Evolutionary conservation across 1,140 invertebrate species (phyloP).

Genomic region (Calycopis cecrops): DNA sequence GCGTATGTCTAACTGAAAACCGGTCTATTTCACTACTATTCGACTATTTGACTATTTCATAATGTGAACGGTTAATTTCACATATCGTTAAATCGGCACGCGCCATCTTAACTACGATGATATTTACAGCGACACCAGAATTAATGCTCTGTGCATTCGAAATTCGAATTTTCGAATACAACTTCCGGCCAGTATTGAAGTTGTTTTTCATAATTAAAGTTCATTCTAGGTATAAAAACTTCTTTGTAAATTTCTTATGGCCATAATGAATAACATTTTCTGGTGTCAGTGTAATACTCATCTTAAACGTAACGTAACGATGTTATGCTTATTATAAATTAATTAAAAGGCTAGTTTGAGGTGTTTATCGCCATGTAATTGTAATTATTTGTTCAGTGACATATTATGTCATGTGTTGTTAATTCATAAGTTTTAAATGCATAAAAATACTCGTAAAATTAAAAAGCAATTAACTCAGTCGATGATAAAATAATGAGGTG

Average conservation of each 20-base stretch:
- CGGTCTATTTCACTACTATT: conserved; percentile 69
- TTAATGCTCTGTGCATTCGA: not conserved
- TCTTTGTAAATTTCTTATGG: not conserved
- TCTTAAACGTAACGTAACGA: not conserved
- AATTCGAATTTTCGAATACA: conserved; percentile 1
- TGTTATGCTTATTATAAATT: conserved; percentile 20
- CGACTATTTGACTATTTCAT: conserved; percentile 66
- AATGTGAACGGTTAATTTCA: conserved; percentile 41
- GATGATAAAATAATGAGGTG: conserved; percentile 42
- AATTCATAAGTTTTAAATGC: conserved; percentile 23
- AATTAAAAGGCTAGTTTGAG: conserved; percentile 19
- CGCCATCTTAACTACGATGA: conserved; percentile 29
- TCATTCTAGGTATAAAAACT: too few relatives aligned
- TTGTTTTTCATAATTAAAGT: too few relatives aligned
- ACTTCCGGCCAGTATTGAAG: not conserved
- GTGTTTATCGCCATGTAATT: conserved; percentile 23
- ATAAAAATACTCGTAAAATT: conserved; percentile 32
- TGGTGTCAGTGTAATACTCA: conserved; percentile 1
- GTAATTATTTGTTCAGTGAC: conserved; percentile 17
- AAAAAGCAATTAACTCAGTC: conserved; percentile 63
- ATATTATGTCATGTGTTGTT: conserved; percentile 3
- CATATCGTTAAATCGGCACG: conserved; percentile 42
- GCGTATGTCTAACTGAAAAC: conserved; percentile 70
- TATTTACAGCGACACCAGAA: conserved; percentile 28
- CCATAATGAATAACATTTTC: conserved; percentile 2